Evolutionary conservation across 30 jellyfish, hydroid and myxozoan genomes (phyloP).

Genomic region (Phacellophora camtschatica): DNA sequence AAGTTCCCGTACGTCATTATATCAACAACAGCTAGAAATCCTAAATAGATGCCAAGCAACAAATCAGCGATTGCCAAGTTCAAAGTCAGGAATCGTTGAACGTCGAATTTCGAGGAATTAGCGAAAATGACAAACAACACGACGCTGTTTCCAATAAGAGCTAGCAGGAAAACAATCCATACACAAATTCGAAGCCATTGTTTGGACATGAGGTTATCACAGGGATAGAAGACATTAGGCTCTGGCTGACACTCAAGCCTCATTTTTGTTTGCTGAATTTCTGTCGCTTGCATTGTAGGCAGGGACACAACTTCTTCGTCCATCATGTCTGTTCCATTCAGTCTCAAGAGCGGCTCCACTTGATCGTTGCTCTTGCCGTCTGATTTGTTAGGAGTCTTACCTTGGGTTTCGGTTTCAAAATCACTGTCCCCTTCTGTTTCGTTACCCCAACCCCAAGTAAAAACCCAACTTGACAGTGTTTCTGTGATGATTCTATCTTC

Average conservation of each 20-base stretch:
- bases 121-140: conserved; percentile 75
- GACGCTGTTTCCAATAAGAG: conserved; percentile 80
- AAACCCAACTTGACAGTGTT: conserved; percentile 28
- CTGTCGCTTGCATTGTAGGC: not conserved
- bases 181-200: conserved; percentile 97
- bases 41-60: conserved; percentile 80
- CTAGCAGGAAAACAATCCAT: conserved; percentile 92
- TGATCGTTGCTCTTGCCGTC: conserved; percentile 32
- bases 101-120: conserved; percentile 77
- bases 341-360: conserved; percentile 50
- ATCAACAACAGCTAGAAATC: conserved; percentile 85
- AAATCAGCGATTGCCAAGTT: conserved; percentile 93
- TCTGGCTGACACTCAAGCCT: conserved; percentile 65
- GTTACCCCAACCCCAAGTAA: conserved; percentile 40
- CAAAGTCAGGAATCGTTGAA: conserved; percentile 83
- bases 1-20: conserved; percentile 83
- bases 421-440: conserved; percentile 26
- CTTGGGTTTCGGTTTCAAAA: conserved; percentile 26
- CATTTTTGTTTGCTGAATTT: not conserved
- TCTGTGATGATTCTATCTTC: conserved; percentile 26
- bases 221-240: conserved; percentile 96
- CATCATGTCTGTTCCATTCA: conserved; percentile 9
- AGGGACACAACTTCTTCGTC: not conserved
- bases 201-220: conserved; percentile 91
- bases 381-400: too few species aligned